Conservation (phyloP, 2,888 invertebrate species). For the Tinea semifulvella region DNA sequence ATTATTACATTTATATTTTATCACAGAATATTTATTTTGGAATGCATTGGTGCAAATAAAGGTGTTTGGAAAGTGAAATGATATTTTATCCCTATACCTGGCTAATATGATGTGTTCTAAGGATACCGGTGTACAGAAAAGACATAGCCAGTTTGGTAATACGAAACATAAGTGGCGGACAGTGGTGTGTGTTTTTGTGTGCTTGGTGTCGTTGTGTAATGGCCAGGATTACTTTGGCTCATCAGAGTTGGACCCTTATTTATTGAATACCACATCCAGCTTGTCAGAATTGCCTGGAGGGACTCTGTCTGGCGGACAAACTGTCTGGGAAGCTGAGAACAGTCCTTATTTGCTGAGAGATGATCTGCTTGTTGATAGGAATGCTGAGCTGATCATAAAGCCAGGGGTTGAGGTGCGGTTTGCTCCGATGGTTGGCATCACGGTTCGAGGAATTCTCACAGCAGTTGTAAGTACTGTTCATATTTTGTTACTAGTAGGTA, state of each 20-base stretch:
- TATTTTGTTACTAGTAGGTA: background rate
- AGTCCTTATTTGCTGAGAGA: slow-evolving; percentile 83
- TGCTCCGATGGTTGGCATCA: slow-evolving; percentile 92
- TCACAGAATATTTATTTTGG: background rate
- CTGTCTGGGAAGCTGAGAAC: slow-evolving; percentile 61
- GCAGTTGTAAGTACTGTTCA: slow-evolving; percentile 79
- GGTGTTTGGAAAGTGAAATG: slow-evolving; percentile 48
- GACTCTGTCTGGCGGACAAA: slow-evolving; percentile 65
- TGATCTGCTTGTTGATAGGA: slow-evolving; percentile 80
- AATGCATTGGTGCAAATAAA: background rate
- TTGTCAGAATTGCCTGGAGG: slow-evolving; percentile 73
- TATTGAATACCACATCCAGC: slow-evolving; percentile 47
- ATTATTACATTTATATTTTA: background rate
- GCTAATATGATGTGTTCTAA: slow-evolving; percentile 46
- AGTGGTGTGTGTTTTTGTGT: slow-evolving; percentile 21
- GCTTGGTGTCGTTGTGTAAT: slow-evolving; percentile 36
- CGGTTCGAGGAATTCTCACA: slow-evolving; percentile 86
- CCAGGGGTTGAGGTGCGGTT: slow-evolving; percentile 91
- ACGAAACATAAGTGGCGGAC: slow-evolving; percentile 66
- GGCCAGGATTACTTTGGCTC: slow-evolving; percentile 40
- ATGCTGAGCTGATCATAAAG: slow-evolving; percentile 85
- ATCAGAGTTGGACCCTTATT: slow-evolving; percentile 44
- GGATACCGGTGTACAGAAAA: slow-evolving; percentile 57
- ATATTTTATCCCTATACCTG: slow-evolving; percentile 43
- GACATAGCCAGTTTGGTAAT: slow-evolving; percentile 61